A percentile compares a stretch with the other conserved stretches of the same genome.
These are phyloP conservation scores for Epinephelus moara DNA, from an alignment of 2,113 vertebrate genomes.

Conservation along the genomic window DNA sequence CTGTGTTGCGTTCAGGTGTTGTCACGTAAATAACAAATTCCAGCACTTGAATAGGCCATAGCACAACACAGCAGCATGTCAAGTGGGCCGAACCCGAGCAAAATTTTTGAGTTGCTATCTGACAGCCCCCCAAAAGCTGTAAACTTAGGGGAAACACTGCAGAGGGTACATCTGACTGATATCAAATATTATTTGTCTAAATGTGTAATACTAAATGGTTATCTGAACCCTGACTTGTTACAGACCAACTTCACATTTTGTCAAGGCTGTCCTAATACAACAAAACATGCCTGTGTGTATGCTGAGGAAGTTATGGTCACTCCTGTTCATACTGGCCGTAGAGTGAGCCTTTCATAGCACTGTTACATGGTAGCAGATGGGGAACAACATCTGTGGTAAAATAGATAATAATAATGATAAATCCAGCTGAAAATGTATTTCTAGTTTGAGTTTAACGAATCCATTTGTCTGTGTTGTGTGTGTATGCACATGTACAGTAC, in stretches of 20 bases:
- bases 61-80: too few relatives aligned
- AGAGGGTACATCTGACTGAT: too few relatives aligned
- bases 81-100: too few relatives aligned
- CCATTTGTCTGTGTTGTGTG: neutral
- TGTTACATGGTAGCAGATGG: neutral
- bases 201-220: neutral
- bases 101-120: too few relatives aligned
- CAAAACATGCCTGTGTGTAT: neutral
- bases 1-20: too few relatives aligned
- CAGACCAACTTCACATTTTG: neutral
- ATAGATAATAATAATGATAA: too few relatives aligned
- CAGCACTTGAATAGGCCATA: too few relatives aligned
- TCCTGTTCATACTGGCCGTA: neutral
- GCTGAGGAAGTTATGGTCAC: neutral
- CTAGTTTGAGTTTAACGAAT: neutral
- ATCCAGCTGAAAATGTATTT: neutral
- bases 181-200: too few relatives aligned
- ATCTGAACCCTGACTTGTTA: neutral
- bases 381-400: neutral
- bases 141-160: too few relatives aligned
- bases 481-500: conserved; percentile 46
- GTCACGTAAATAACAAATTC: too few relatives aligned
- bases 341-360: neutral
- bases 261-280: neutral
- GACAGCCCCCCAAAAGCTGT: too few relatives aligned